These are phyloP conservation scores for Argya squamiceps DNA, from an alignment of 2,797 vertebrate genomes.

Conservation along the genomic window DNA sequence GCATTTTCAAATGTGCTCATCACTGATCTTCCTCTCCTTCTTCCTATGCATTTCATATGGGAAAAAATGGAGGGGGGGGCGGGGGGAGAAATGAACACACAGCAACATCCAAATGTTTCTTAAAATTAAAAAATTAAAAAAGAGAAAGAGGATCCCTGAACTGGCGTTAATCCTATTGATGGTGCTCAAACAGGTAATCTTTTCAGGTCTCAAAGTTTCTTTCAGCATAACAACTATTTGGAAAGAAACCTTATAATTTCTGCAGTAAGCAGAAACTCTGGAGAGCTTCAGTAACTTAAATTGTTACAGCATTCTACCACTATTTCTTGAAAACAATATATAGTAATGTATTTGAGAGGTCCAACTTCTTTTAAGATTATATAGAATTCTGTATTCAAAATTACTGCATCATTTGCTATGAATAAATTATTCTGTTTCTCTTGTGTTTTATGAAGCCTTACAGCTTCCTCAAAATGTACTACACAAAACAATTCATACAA, in stretches of 20 bases:
- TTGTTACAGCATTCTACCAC: neutral
- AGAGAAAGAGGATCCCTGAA: constrained; percentile 8
- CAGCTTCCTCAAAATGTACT: neutral
- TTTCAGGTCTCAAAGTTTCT: constrained; percentile 12
- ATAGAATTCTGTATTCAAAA: neutral
- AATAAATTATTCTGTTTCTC: neutral
- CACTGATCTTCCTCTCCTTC: constrained; percentile 1
- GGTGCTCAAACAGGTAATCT: constrained; percentile 15
- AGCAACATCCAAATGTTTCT: neutral
- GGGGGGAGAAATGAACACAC: neutral
- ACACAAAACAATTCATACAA: neutral
- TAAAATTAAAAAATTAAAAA: neutral
- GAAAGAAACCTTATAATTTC: neutral
- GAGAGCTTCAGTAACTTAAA: neutral
- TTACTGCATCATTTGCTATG: neutral
- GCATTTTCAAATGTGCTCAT: constrained; percentile 37
- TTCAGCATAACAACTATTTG: constrained; percentile 10
- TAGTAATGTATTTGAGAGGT: neutral
- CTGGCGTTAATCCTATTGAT: neutral
- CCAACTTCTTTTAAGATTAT: neutral
- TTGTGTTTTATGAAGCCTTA: neutral
- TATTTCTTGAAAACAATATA: neutral
- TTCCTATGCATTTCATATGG: neutral
- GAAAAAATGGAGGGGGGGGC: neutral
- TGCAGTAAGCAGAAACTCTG: neutral